These are phyloP conservation scores for Meleagris gallopavo DNA, from an alignment of 2,113 vertebrate species.

Conservation along the genomic window DNA sequence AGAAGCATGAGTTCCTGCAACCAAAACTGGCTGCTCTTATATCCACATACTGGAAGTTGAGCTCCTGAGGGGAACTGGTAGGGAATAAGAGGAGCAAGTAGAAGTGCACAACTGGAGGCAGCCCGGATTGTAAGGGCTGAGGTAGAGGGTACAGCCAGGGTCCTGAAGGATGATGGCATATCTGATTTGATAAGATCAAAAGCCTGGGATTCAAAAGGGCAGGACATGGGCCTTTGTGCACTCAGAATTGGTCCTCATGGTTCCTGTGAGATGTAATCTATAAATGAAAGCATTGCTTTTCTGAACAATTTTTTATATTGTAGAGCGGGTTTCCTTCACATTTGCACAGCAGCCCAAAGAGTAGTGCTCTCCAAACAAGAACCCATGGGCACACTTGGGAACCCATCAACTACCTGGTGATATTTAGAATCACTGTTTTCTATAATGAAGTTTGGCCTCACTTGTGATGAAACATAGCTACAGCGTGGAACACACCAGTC, in stretches of 20 bases:
- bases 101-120: not conserved
- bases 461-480: fast-evolving
- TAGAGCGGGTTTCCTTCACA: not conserved
- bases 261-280: conserved; percentile 43
- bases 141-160: not conserved
- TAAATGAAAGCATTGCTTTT: not conserved
- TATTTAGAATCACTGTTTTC: not conserved
- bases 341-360: not conserved
- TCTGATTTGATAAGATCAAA: not conserved
- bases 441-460: fast-evolving
- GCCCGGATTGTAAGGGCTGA: not conserved
- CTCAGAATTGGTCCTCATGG: not conserved
- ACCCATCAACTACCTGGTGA: not conserved
- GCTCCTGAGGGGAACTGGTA: not conserved
- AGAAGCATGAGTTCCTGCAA: not conserved
- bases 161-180: not conserved
- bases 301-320: conserved; percentile 26
- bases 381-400: not conserved
- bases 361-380: not conserved
- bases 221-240: not conserved
- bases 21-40: not conserved
- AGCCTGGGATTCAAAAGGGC: not conserved
- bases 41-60: not conserved
- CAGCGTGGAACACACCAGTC: not conserved
- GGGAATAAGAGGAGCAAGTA: not conserved